These are phyloP conservation scores for Nomada hirtipes DNA, from an alignment of 2,888 invertebrate species.

Conservation along the genomic window DNA sequence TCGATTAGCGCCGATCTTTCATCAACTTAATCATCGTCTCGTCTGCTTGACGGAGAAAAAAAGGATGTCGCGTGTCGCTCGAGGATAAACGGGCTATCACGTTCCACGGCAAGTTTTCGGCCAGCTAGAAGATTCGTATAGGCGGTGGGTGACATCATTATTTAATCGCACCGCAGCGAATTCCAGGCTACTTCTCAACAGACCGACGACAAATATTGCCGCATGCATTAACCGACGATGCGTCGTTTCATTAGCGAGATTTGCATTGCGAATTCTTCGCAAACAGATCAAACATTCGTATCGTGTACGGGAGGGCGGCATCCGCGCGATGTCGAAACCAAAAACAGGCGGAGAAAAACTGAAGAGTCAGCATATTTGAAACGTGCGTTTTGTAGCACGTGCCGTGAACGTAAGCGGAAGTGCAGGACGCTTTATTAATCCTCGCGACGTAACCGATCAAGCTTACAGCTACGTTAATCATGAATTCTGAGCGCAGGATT, in stretches of 20 bases:
- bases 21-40: too few species aligned
- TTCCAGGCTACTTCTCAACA: slow-evolving; percentile 46
- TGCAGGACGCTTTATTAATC: slow-evolving; percentile 22
- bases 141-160: slow-evolving; percentile 37
- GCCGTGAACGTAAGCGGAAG: slow-evolving; percentile 10
- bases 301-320: not conserved
- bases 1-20: not conserved
- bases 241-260: slow-evolving; percentile 23
- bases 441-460: slow-evolving; percentile 33
- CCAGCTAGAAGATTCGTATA: not conserved
- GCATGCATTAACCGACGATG: not conserved
- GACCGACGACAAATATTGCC: slow-evolving; percentile 40
- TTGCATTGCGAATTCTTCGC: slow-evolving; percentile 36
- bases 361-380: not conserved
- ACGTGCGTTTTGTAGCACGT: not conserved
- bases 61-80: too few species aligned
- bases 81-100: not conserved
- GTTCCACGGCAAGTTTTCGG: not conserved
- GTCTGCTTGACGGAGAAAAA: too few species aligned
- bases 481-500: slow-evolving; percentile 29
- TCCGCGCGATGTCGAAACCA: not conserved
- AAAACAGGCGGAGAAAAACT: too few species aligned
- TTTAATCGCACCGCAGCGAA: slow-evolving; percentile 35
- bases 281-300: not conserved
- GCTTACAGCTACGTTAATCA: slow-evolving; percentile 48